Evolutionary conservation across 2,797 vertebrate genomes (phyloP), one percentile per base, ranked within the genome.

Genomic region (Darevskia nairensis): DNA sequence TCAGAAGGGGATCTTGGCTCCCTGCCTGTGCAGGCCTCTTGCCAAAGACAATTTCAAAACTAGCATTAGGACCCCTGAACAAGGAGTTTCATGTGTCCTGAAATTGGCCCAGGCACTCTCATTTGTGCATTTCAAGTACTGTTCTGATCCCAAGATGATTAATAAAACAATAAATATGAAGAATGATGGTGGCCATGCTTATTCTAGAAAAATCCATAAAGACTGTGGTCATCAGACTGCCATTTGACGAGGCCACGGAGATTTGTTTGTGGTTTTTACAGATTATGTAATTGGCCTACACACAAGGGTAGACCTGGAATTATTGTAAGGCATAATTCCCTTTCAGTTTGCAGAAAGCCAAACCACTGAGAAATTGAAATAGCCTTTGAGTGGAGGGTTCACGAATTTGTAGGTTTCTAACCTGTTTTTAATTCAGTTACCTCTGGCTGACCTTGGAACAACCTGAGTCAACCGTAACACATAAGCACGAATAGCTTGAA

Each of bases 141-240:
- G 77, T 2, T 59, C 68, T 80, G 25, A 79, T 59, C 64, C 66
- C 27, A 68, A 23, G 35, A 68, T 68, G 19, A 68, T 86, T 66
- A 86, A 78, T 86, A 35, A 32, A 78, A 78, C 29, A 11, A 32
- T 35, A 59, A 68, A n/a, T 78, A 25, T 44, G 46, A 64, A 19
- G 61, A 35, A 46, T 68, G 29, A 32, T 68, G 19, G 41, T 68
- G 59, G 41, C 75, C 7, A 41, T 69, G 71, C 10, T 85, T 66
- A 15, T n/a, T 39, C 35, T 76, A 23, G 17, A 77, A 84, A 68
- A 82, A 69, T 55, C 44, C 46, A 69, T 3, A 3, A 32, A 17
- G n/a, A 79, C 15, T 85, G 85, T 86, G 76, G 23, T 86, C 85
- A 86, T 23, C 85, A 50, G 76, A 32, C 66, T 80, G 61, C 61